Conservation (phyloP, 2,113 vertebrate genomes). For the Cynoglossus semilaevis region DNA sequence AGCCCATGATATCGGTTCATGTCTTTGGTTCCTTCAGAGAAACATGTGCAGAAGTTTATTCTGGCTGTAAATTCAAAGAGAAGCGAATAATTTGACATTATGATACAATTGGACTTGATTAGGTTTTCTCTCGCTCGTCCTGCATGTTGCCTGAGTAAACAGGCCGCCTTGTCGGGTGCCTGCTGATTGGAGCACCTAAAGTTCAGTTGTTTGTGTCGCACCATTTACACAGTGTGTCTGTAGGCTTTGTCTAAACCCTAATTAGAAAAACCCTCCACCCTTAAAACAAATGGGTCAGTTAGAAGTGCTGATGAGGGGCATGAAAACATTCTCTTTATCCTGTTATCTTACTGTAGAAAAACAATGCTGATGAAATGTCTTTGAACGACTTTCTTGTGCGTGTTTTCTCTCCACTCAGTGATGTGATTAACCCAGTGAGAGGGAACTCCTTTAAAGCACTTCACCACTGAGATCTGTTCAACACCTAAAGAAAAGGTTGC, state of each 20-base stretch:
- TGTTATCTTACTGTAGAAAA: neutral
- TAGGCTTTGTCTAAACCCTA: neutral
- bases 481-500: too few relatives aligned
- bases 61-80: neutral
- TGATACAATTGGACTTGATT: neutral
- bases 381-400: neutral
- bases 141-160: conserved; percentile 30
- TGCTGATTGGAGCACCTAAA: conserved; percentile 28
- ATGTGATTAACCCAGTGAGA: neutral
- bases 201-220: neutral
- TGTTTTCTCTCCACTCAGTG: neutral
- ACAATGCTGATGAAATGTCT: conserved; percentile 14
- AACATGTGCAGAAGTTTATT: too few relatives aligned
- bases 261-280: conserved; percentile 17
- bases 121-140: conserved; percentile 18
- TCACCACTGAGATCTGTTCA: too few relatives aligned
- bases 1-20: too few relatives aligned
- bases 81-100: neutral
- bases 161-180: conserved; percentile 39
- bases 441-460: neutral
- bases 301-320: neutral
- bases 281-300: conserved; percentile 8
- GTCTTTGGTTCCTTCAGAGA: too few relatives aligned
- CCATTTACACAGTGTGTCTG: neutral
- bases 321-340: conserved; percentile 22